These are phyloP conservation scores for Xanthorhoe spadicearia DNA, from an alignment of 2,888 invertebrate species.

Conservation along the genomic window DNA sequence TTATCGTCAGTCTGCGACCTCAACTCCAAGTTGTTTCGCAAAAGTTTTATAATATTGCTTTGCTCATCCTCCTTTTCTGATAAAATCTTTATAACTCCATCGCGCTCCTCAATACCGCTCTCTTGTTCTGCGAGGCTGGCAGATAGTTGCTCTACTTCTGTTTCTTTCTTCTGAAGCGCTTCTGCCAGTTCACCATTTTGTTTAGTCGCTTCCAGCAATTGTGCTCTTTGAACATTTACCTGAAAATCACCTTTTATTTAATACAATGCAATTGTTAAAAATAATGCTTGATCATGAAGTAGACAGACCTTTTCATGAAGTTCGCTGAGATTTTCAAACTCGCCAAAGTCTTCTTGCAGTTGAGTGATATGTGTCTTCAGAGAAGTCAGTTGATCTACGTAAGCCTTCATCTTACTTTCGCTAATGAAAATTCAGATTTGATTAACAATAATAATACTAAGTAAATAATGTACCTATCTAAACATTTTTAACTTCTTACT, in stretches of 20 bases:
- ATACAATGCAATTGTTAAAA: not conserved
- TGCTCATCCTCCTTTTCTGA: conserved; percentile 72
- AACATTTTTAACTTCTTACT: conserved; percentile 49
- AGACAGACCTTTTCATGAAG: conserved; percentile 62
- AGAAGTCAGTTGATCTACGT: conserved; percentile 64
- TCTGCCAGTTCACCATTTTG: conserved; percentile 62
- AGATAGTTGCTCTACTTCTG: conserved; percentile 55
- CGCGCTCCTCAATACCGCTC: conserved; percentile 58
- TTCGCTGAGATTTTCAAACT: conserved; percentile 65
- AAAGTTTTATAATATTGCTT: conserved; percentile 64
- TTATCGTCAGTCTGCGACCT: conserved; percentile 63
- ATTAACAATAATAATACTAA: not conserved
- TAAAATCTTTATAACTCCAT: conserved; percentile 62
- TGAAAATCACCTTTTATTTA: conserved; percentile 1
- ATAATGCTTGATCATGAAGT: too few species aligned
- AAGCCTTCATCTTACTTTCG: conserved; percentile 65
- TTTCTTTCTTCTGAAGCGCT: conserved; percentile 62
- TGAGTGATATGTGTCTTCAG: conserved; percentile 65
- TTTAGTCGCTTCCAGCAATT: conserved; percentile 57
- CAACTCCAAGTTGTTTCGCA: conserved; percentile 67
- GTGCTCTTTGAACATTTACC: conserved; percentile 65
- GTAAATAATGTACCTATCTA: not conserved
- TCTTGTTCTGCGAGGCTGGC: conserved; percentile 57
- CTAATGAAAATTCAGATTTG: conserved; percentile 49
- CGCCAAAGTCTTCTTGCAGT: conserved; percentile 68